These are phyloP conservation scores for Clepsis dumicolana DNA, from an alignment of 2,888 invertebrate genomes.

Conservation along the genomic window DNA sequence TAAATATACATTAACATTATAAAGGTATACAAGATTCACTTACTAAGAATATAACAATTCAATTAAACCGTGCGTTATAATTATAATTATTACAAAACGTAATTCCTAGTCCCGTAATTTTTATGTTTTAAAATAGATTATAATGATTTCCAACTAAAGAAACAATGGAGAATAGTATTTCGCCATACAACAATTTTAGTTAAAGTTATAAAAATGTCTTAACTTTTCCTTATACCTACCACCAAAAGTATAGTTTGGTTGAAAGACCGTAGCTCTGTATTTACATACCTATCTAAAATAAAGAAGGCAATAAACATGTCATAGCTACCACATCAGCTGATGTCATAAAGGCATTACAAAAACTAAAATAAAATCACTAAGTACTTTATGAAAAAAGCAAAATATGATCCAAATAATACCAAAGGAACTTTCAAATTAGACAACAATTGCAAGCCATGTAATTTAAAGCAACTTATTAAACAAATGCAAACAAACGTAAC, in stretches of 20 bases:
- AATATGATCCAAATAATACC: background rate
- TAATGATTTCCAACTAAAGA: no score
- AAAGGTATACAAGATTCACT: no score
- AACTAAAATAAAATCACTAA: background rate
- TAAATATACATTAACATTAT: no score
- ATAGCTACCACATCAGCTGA: background rate
- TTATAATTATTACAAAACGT: no score
- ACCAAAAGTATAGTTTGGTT: background rate
- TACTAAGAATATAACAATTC: no score
- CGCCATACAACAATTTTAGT: no score
- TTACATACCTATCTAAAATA: background rate
- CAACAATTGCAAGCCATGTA: background rate
- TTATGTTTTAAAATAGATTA: no score
- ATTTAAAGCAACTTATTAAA: conserved; percentile 18
- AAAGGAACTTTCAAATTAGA: background rate
- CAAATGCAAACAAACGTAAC: conserved; percentile 16
- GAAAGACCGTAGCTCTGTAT: background rate
- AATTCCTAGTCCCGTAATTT: no score
- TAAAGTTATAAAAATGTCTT: no score
- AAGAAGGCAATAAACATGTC: background rate
- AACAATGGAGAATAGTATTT: no score
- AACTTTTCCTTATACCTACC: background rate
- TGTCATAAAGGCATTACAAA: background rate
- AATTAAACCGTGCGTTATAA: no score
- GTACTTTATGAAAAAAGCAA: background rate